Conservation (phyloP, 1,140 invertebrate genomes). For the Globodera ellingtonae region DNA sequence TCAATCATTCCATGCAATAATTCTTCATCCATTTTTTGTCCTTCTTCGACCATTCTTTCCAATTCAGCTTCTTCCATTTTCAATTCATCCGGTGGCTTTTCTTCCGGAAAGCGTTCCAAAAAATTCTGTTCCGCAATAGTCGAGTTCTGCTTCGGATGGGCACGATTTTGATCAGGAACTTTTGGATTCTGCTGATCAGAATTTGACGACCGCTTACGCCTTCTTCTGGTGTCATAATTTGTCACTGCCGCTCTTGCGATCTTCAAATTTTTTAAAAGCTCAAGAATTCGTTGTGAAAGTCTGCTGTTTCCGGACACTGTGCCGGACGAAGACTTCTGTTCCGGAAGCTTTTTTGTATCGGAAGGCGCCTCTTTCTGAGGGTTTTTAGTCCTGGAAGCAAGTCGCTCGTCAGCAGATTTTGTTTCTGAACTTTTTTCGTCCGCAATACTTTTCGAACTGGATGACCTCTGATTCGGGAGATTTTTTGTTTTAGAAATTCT, state of each 20-base stretch:
- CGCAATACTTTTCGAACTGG: too few species aligned
- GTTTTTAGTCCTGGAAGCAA: too few species aligned
- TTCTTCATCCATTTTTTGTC: not conserved
- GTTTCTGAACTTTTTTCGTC: too few species aligned
- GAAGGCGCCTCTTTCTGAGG: not conserved
- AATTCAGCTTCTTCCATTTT: not conserved
- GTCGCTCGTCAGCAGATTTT: too few species aligned
- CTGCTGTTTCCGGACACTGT: not conserved
- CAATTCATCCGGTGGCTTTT: slow-evolving; percentile 5
- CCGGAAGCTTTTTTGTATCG: too few species aligned
- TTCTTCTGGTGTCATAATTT: not conserved
- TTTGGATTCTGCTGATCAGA: not conserved
- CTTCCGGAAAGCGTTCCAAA: not conserved
- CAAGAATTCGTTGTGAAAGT: slow-evolving; percentile 4
- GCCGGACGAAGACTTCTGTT: not conserved
- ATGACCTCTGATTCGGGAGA: too few species aligned
- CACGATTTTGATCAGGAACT: not conserved
- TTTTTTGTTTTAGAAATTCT: too few species aligned
- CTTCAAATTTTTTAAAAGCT: not conserved
- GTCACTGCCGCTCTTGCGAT: not conserved
- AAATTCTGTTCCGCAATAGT: not conserved
- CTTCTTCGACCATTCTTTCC: not conserved
- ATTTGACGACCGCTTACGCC: not conserved
- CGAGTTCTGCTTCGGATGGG: not conserved
- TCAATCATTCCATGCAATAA: not conserved